phyloP scores from a whole-genome alignment of 1,140 invertebrate genomes.

The Ceratina australensis region DNA sequence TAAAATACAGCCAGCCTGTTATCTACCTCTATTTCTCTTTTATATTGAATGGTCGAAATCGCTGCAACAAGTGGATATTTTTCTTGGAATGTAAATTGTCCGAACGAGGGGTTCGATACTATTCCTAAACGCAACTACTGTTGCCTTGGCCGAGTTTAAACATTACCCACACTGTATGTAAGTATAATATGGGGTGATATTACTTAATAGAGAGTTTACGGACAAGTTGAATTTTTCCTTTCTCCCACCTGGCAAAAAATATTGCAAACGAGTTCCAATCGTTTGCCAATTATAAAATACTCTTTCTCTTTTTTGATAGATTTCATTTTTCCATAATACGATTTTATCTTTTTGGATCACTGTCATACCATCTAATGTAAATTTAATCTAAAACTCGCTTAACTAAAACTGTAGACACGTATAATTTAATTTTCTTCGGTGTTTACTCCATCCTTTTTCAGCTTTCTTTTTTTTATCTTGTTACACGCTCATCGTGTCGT shows the following conservation, averaged over 20 bases:
- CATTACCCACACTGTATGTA: too few species aligned
- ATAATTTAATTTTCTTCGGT: not conserved
- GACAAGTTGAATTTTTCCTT: not conserved
- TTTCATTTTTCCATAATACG: too few species aligned
- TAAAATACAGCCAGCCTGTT: too few species aligned
- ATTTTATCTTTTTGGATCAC: too few species aligned
- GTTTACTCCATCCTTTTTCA: not conserved
- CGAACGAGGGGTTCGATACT: not conserved
- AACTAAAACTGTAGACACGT: too few species aligned
- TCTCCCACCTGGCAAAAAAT: not conserved
- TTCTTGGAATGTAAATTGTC: not conserved
- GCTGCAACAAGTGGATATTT: not conserved
- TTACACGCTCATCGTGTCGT: not conserved
- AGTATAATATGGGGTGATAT: constrained; percentile 4
- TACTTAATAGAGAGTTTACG: constrained; percentile 18
- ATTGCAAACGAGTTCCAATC: not conserved
- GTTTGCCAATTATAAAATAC: not conserved
- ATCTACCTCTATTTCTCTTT: too few species aligned
- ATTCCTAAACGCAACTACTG: not conserved
- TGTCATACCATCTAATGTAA: too few species aligned
- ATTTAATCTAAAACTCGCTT: too few species aligned
- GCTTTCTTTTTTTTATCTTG: not conserved
- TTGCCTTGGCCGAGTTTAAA: constrained; percentile 33
- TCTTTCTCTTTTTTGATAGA: too few species aligned
- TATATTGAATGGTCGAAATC: not conserved